Evolutionary conservation across 2,888 invertebrate genomes (phyloP).

Genomic region (Cactoblastis cactorum): DNA sequence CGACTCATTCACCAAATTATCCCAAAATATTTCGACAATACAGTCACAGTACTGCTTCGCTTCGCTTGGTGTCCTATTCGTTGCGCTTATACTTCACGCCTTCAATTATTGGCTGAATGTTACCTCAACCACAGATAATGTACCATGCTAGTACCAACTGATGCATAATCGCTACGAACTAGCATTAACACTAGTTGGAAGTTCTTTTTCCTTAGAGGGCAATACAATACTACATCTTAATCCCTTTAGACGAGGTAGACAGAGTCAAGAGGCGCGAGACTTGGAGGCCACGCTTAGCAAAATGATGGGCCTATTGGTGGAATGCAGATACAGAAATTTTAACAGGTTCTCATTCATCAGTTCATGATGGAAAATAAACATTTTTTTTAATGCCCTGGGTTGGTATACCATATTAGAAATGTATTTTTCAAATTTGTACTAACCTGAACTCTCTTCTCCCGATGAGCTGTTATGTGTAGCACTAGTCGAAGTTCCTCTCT

Average conservation of each 20-base stretch:
- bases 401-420: too few relatives aligned
- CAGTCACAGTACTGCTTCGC: constrained; percentile 6
- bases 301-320: too few relatives aligned
- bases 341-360: too few relatives aligned
- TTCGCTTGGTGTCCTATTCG: constrained; percentile 40
- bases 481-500: constrained; percentile 51
- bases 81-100: constrained; percentile 42
- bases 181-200: not conserved
- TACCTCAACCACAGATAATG: constrained; percentile 2
- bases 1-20: not conserved
- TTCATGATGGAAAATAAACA: too few relatives aligned
- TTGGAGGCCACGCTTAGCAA: too few relatives aligned
- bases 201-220: not conserved
- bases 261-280: too few relatives aligned
- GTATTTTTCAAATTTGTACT: constrained; percentile 14
- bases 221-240: not conserved
- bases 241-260: too few relatives aligned
- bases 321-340: too few relatives aligned
- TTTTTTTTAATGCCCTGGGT: too few relatives aligned
- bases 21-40: not conserved
- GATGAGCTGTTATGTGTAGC: constrained; percentile 60
- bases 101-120: constrained; percentile 13
- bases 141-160: too few relatives aligned
- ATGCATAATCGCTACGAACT: constrained; percentile 4
- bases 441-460: constrained; percentile 71